Base-by-base conservation (phyloP, 2,888 invertebrate genomes). In the Eupithecia subumbrata region DNA sequence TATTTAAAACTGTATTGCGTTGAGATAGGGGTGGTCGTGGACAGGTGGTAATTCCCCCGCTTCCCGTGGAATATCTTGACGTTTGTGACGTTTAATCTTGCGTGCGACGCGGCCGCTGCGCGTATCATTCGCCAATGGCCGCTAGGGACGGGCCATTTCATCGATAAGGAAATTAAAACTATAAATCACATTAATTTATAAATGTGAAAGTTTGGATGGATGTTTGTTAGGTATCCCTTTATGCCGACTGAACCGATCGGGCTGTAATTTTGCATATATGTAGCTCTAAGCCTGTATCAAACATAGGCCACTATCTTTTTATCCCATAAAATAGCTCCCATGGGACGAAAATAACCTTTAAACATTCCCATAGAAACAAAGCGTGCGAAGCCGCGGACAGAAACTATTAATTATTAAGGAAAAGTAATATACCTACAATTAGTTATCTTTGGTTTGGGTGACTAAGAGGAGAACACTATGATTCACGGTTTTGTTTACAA, bases 81-180 rank as follows among this genome's bases (percentile, higher is more conserved):
- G 92, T 90, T 92, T 90, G 92, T 94, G 94, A 94, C 94, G 92
- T 94, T 94, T 95, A 94, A 94, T 95, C 94, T 95, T 93, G 93
- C 93, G 93, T 93, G 90, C 88, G 89, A 90, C 92, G 89, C 91
- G 90, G 87, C 89, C 90, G 90, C 89, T 89, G 90, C 90, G 92
- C 92, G 93, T 92, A 92, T 93, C 94, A 93, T 90, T 92, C 85
- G 92, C 89, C 89, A 86, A 85, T 86, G 88, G 83, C 78, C 78
- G 71, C 72, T 88, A 92, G 89, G 76, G 91, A 79, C 83, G 91
- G 67, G 56, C 11, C 14, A 22, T 25, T 52, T 68, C 12, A 77
- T 84, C 84, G 83, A 83, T 79, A 73, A 72, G 16, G 70, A 69
- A 37, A 34, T 18, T 34, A 18, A 64, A 34, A 16, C 5, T 18